A percentile compares a stretch with the other conserved stretches of the same genome.
These are phyloP conservation scores for Andrena bicolor DNA, from an alignment of 2,888 invertebrate genomes.

Conservation along the genomic window DNA sequence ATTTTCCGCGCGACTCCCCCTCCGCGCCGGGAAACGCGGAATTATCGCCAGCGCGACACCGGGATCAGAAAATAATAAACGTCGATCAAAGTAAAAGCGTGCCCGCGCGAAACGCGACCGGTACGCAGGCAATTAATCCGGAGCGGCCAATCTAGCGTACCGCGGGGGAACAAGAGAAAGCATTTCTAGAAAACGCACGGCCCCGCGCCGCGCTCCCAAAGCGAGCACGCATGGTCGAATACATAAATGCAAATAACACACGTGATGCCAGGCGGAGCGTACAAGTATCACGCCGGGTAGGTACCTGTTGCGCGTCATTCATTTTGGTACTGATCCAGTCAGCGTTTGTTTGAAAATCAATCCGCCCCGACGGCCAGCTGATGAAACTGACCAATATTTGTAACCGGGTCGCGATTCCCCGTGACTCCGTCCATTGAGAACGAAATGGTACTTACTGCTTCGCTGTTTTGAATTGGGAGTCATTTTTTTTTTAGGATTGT, in stretches of 20 bases:
- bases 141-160: slow-evolving; percentile 31
- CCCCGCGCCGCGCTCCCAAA: slow-evolving; percentile 36
- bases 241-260: slow-evolving; percentile 73
- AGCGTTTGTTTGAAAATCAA: slow-evolving; percentile 74
- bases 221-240: slow-evolving; percentile 51
- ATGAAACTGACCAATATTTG: slow-evolving; percentile 68
- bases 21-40: background rate
- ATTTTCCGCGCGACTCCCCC: background rate
- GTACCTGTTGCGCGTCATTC: slow-evolving; percentile 81
- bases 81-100: slow-evolving; percentile 44
- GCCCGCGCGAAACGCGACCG: slow-evolving; percentile 15
- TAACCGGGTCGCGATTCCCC: slow-evolving; percentile 23
- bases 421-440: background rate
- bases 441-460: background rate
- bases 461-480: no score
- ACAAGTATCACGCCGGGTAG: slow-evolving; percentile 73
- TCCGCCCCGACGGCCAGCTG: slow-evolving; percentile 59
- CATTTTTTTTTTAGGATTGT: no score
- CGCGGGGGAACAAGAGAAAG: slow-evolving; percentile 38
- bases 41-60: background rate
- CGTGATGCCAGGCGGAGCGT: slow-evolving; percentile 73
- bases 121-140: slow-evolving; percentile 44
- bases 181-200: slow-evolving; percentile 29
- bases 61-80: slow-evolving; percentile 16
- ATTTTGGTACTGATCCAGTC: slow-evolving; percentile 80